A percentile compares a stretch with the other conserved stretches of the same genome.
Conservation (phyloP, 2,113 vertebrate genomes). For the Sebastes schlegelii region DNA sequence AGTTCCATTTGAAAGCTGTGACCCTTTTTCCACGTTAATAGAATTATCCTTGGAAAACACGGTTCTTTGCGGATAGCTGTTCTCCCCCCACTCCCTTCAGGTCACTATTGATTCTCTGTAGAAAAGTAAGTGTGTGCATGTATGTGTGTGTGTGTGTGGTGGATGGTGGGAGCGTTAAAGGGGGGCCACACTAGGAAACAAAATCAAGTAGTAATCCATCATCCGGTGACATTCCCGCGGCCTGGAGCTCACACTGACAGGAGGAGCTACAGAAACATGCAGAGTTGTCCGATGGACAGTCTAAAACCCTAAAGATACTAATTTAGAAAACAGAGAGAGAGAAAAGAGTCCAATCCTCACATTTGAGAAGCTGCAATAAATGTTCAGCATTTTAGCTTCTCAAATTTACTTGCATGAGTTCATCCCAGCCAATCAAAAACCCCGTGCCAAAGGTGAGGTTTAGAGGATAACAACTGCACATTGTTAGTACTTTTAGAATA, state of each 20-base stretch:
- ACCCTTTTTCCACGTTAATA: not conserved
- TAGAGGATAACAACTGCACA: not conserved
- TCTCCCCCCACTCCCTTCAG: not conserved
- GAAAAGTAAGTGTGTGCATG: not conserved
- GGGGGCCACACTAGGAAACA: not conserved
- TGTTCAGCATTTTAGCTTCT: not conserved
- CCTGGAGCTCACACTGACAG: not conserved
- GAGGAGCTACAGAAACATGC: not conserved
- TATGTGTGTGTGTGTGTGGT: not conserved
- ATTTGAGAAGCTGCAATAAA: not conserved
- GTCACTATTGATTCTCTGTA: not conserved
- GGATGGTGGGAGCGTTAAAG: not conserved
- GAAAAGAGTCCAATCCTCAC: not conserved
- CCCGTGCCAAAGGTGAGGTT: not conserved
- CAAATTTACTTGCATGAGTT: not conserved
- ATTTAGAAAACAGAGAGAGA: too few relatives aligned
- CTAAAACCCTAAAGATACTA: not conserved
- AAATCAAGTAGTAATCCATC: slow-evolving; percentile 19
- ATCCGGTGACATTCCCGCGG: slow-evolving; percentile 17
- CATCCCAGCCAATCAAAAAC: not conserved
- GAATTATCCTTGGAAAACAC: not conserved
- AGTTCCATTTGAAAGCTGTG: not conserved
- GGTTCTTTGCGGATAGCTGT: not conserved
- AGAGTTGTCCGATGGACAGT: not conserved
- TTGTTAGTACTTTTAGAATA: not conserved